Evolutionary conservation across 2,888 invertebrate species (phyloP), one percentile per base, ranked within the genome.

Genomic region (Eugnorisma glareosa): DNA sequence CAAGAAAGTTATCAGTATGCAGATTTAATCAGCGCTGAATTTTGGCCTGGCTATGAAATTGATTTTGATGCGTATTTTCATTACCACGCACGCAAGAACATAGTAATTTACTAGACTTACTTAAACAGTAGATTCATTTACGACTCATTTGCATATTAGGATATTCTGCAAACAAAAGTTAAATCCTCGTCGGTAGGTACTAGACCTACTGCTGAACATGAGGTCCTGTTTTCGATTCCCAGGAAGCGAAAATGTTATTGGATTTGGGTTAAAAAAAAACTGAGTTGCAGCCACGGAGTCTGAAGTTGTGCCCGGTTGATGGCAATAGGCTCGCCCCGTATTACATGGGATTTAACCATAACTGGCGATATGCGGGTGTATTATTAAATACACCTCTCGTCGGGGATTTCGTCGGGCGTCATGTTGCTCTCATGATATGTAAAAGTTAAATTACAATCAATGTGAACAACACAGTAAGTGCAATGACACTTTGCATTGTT

Each of bases 401-500:
- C 8, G 2, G 59, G 59, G 10, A 59, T 59, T 21, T 21, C 21
- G 1, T 21, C 21, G 1, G 31, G 59, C 10, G 21, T 61, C 21
- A 59, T 0, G 31, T 59, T 31, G n/a, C n/a, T n/a, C n/a, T n/a
- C n/a, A n/a, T n/a, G n/a, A n/a, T n/a, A 21, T 31, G 7, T 18
- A 18, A 59, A 59, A 15, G 10, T 45, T 37, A 31, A 28, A 45
- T 21, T 15, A 13, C 24, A 31, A 70, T 40, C 51, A 24, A 77
- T 40, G 79, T 48, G 5, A 45, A 76, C 37, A 76, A 66, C n/a
- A 31, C 35, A 21, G 24, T 13, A 37, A 64, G 57, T 35, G 31
- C 70, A 69, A n/a, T 69, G 57, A 57, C 57, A 76, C 69, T 31
- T 73, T 18, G 24, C 21, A 51, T 51, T 63, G 45, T 75, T 75